Evolutionary conservation across 2,888 invertebrate genomes (phyloP).

Genomic region (Branchellion lobata): DNA sequence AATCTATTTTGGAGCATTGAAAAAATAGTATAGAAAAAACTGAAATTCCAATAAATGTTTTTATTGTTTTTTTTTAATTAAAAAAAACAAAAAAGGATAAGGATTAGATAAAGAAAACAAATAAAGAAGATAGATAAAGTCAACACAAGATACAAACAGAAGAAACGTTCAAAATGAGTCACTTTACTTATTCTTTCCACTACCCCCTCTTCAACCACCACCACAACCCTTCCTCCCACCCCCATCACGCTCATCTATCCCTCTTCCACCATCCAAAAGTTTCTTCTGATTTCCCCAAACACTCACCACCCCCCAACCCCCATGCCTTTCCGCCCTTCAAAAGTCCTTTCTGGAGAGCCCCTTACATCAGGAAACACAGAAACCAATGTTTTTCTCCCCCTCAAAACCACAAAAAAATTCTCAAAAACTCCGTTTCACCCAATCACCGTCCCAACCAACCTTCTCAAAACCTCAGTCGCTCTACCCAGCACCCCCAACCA

Average conservation of each 20-base stretch:
- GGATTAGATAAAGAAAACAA: too few species aligned
- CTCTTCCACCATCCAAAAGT: background rate
- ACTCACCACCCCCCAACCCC: background rate
- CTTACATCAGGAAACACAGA: background rate
- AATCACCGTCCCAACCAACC: background rate
- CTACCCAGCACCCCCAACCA: too few species aligned
- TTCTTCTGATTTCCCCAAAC: background rate
- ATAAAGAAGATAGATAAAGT: too few species aligned
- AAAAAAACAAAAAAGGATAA: too few species aligned
- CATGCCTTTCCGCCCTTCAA: background rate
- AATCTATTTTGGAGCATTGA: too few species aligned
- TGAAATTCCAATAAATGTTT: too few species aligned
- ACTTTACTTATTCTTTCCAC: background rate
- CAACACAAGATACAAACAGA: background rate
- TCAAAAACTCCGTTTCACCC: background rate
- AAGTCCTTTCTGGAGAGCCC: background rate
- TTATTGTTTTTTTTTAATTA: too few species aligned
- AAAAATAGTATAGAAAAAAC: too few species aligned
- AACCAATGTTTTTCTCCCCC: background rate
- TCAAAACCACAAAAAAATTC: too few species aligned
- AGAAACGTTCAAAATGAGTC: background rate
- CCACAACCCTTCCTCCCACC: background rate
- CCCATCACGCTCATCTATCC: too few species aligned
- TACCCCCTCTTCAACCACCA: background rate
- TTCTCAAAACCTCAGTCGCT: too few species aligned